Evolutionary conservation across 2,888 invertebrate genomes (phyloP).

Genomic region (Gerris lacustris): DNA sequence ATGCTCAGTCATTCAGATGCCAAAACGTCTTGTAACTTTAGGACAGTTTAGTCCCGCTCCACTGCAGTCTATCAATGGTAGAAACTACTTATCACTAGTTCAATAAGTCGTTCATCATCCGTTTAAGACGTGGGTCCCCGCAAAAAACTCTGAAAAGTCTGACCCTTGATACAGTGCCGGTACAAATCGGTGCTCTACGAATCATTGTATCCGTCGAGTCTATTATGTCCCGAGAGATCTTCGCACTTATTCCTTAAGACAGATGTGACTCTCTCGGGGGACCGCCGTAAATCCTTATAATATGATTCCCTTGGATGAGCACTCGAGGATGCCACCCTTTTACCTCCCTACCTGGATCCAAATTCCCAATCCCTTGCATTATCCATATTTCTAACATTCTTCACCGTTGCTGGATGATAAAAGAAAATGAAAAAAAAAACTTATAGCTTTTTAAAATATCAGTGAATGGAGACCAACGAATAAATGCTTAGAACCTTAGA

Average conservation of each 20-base stretch:
- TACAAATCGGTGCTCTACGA: not conserved
- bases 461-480: too few species aligned
- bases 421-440: too few species aligned
- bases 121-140: not conserved
- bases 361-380: too few species aligned
- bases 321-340: not conserved
- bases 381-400: too few species aligned
- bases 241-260: not conserved
- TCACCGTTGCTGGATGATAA: too few species aligned
- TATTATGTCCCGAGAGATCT: not conserved
- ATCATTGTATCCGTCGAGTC: not conserved
- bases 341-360: not conserved
- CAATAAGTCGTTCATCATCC: not conserved
- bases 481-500: too few species aligned
- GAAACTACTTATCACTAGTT: not conserved
- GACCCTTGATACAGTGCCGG: not conserved
- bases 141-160: not conserved
- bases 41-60: not conserved
- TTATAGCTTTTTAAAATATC: too few species aligned
- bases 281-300: not conserved
- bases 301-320: not conserved
- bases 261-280: not conserved
- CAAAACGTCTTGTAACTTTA: not conserved
- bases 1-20: constrained; percentile 1
- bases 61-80: not conserved